These are phyloP conservation scores for Notarius lentiginosus DNA, from an alignment of 2,113 vertebrate species.

Conservation along the genomic window DNA sequence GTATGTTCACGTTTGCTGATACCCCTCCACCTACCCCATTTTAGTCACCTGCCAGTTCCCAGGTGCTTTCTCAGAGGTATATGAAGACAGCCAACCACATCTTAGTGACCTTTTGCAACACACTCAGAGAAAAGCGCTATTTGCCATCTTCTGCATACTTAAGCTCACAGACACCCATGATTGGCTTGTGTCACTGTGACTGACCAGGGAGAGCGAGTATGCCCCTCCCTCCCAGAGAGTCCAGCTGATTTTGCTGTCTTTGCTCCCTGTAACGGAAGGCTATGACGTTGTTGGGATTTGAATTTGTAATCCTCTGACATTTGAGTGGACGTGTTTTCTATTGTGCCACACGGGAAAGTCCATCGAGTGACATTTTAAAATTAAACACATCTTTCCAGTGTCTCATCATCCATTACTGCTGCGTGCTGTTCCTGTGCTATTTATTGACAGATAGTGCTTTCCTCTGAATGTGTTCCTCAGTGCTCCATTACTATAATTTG, in stretches of 20 bases:
- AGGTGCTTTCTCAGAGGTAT: neutral
- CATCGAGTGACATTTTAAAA: neutral
- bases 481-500: neutral
- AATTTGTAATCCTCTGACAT: neutral
- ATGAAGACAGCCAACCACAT: neutral
- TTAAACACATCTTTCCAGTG: neutral
- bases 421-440: neutral
- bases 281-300: neutral
- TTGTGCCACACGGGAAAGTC: neutral
- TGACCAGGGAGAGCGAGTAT: neutral
- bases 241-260: neutral
- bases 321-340: neutral
- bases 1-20: no score
- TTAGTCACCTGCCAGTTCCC: neutral
- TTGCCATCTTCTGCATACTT: neutral
- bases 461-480: neutral
- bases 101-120: neutral
- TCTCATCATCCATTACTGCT: neutral
- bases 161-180: neutral
- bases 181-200: neutral
- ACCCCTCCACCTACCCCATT: rapidly evolving
- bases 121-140: neutral
- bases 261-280: no score
- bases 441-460: neutral
- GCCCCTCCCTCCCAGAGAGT: neutral